Evolutionary conservation across 2,797 vertebrate species (phyloP).

Genomic region (Hybognathus amarus): DNA sequence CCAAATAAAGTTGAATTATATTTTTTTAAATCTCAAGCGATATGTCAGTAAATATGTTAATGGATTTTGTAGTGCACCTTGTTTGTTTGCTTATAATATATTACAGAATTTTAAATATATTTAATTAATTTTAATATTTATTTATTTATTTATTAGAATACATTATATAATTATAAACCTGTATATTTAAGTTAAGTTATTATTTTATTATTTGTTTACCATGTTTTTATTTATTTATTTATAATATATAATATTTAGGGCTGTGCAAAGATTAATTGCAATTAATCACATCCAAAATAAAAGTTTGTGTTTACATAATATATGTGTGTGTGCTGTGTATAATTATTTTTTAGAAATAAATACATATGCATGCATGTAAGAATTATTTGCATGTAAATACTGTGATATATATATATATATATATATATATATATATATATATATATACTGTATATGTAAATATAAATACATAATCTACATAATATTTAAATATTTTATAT

Average conservation of each 20-base stretch:
- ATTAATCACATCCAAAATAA: too few relatives aligned
- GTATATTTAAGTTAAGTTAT: neutral
- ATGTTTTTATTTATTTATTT: neutral
- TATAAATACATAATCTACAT: too few relatives aligned
- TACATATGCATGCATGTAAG: too few relatives aligned
- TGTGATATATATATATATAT: too few relatives aligned
- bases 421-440: too few relatives aligned
- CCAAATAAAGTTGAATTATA: neutral
- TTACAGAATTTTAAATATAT: neutral
- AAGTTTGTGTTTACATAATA: too few relatives aligned
- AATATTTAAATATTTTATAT: too few relatives aligned
- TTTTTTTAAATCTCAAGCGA: neutral
- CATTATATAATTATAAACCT: neutral
- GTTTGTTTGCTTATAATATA: neutral
- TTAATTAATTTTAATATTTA: neutral
- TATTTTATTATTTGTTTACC: neutral
- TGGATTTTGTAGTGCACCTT: neutral
- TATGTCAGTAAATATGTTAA: neutral
- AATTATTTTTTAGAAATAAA: too few relatives aligned
- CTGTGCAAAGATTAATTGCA: too few relatives aligned
- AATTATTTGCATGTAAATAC: too few relatives aligned
- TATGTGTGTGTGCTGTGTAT: too few relatives aligned
- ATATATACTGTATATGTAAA: too few relatives aligned
- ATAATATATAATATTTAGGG: neutral
- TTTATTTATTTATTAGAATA: neutral